Evolutionary conservation across 2,797 vertebrate genomes (phyloP).

Genomic region (Amniataba percoides): DNA sequence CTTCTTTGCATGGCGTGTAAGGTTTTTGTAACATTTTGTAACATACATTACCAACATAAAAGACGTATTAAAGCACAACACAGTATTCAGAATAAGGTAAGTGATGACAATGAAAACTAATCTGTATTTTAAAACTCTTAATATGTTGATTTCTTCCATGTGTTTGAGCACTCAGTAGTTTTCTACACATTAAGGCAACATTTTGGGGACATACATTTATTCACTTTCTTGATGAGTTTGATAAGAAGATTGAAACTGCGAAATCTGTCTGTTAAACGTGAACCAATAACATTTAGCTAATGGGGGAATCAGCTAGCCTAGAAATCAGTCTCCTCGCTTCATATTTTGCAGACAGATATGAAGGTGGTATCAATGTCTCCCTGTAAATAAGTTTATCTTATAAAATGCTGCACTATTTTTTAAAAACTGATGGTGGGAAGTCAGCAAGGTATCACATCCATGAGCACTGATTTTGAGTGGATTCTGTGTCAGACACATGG

Average conservation of each 20-base stretch:
- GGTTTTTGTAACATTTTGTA: neutral
- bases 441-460: neutral
- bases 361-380: neutral
- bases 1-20: neutral
- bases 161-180: neutral
- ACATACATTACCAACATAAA: neutral
- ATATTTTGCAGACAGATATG: neutral
- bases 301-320: too few relatives aligned
- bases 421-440: neutral
- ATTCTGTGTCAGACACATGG: neutral
- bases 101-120: neutral
- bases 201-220: neutral
- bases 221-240: neutral
- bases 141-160: neutral
- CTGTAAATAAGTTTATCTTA: neutral
- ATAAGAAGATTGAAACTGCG: neutral
- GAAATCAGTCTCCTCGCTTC: neutral
- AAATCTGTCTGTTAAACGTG: too few relatives aligned
- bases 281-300: neutral
- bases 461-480: too few relatives aligned
- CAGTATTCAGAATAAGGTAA: neutral
- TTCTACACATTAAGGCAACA: neutral
- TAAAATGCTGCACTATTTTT: neutral
- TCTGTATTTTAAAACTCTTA: neutral
- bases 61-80: neutral